These are phyloP conservation scores for Caenorhabditis imperialis DNA, from an alignment of 2,888 invertebrate genomes.

Conservation along the genomic window DNA sequence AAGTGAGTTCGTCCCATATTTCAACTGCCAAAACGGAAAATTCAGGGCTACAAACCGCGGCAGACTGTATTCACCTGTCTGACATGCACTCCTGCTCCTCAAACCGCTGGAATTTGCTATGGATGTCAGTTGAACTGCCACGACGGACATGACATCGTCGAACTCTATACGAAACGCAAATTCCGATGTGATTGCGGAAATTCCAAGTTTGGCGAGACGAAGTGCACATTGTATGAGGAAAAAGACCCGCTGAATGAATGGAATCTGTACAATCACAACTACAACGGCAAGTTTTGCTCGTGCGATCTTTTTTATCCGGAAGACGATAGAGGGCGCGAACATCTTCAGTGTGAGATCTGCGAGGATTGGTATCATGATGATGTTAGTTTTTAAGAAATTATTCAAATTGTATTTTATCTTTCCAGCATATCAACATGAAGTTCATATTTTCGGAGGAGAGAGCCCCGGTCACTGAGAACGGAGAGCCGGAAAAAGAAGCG, in stretches of 20 bases:
- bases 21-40: no score
- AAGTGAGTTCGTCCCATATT: no score
- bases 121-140: slow-evolving; percentile 96
- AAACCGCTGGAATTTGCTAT: slow-evolving; percentile 84
- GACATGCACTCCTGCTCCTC: slow-evolving; percentile 84
- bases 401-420: neutral
- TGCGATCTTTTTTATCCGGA: slow-evolving; percentile 96
- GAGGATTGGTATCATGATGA: slow-evolving; percentile 96
- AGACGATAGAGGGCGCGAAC: slow-evolving; percentile 87
- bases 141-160: slow-evolving; percentile 93
- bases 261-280: slow-evolving; percentile 85
- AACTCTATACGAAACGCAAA: slow-evolving; percentile 92
- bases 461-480: neutral
- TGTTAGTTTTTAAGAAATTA: slow-evolving; percentile 79
- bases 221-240: slow-evolving; percentile 78
- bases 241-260: slow-evolving; percentile 84
- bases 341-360: slow-evolving; percentile 95
- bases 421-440: neutral
- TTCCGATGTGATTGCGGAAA: slow-evolving; percentile 79
- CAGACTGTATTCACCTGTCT: slow-evolving; percentile 95
- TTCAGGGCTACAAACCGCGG: slow-evolving; percentile 89
- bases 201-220: slow-evolving; percentile 83
- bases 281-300: slow-evolving; percentile 90
- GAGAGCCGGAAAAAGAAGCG: neutral
- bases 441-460: neutral